A percentile compares a stretch with the other conserved stretches of the same genome.
Conservation (phyloP, 2,113 vertebrate genomes). For the Pardalotus punctatus region DNA sequence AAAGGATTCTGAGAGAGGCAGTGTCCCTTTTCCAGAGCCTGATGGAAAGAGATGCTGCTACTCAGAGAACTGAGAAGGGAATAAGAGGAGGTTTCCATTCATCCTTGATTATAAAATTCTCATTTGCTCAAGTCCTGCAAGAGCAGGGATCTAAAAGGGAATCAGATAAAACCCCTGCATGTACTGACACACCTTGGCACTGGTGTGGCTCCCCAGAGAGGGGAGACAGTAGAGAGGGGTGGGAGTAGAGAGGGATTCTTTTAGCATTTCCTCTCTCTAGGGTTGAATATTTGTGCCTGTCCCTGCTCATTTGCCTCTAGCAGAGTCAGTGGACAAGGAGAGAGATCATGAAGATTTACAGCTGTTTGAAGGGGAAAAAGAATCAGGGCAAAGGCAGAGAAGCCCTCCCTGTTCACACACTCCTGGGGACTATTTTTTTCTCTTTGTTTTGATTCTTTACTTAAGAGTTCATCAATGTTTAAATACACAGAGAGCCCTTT, state of each 20-base stretch:
- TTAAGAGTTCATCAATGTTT: conserved; percentile 25
- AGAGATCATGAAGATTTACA: not conserved
- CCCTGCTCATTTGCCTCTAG: not conserved
- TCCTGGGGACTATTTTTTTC: not conserved
- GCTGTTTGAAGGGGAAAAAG: not conserved
- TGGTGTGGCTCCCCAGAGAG: not conserved
- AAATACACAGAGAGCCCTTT: not conserved
- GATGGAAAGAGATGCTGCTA: not conserved
- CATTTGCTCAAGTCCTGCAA: not conserved
- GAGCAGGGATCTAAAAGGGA: not conserved
- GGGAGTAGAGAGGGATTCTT: not conserved
- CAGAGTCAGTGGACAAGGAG: not conserved
- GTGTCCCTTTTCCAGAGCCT: not conserved
- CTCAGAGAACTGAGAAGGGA: not conserved
- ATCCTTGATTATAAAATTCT: not conserved
- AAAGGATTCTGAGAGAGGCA: not conserved
- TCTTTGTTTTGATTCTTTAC: conserved; percentile 47
- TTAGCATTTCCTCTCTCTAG: not conserved
- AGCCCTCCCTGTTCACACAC: not conserved
- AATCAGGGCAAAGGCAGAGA: not conserved
- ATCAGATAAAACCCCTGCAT: not conserved
- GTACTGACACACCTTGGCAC: not conserved
- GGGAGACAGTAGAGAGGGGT: not conserved
- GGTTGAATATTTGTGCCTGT: not conserved
- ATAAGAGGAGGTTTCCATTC: not conserved